phyloP scores from a whole-genome alignment of 2,797 vertebrate genomes.

The Emydoidea blandingii region DNA sequence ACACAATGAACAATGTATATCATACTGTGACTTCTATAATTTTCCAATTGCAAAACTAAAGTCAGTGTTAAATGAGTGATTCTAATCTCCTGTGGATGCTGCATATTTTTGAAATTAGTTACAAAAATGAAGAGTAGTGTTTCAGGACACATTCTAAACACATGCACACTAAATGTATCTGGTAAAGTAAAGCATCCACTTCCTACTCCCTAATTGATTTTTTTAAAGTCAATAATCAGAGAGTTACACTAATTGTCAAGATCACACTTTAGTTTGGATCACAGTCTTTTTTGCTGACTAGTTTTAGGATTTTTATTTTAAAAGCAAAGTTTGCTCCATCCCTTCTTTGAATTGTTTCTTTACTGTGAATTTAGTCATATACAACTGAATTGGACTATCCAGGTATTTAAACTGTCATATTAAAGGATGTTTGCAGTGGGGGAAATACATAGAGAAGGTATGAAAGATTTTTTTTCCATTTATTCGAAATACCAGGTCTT shows the following conservation, averaged over 20 bases:
- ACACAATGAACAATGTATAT: neutral
- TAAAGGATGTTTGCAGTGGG: neutral
- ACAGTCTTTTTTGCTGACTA: neutral
- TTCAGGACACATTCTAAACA: conserved; percentile 14
- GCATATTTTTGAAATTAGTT: conserved; percentile 39
- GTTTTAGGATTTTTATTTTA: neutral
- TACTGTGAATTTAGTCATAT: neutral
- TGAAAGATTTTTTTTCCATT: neutral
- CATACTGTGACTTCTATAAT: conserved; percentile 41
- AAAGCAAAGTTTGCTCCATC: neutral
- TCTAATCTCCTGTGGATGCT: neutral
- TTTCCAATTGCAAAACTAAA: conserved; percentile 42
- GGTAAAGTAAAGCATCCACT: neutral
- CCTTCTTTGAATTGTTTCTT: neutral
- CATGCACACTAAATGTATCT: neutral
- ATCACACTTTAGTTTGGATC: neutral
- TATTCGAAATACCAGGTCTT: neutral
- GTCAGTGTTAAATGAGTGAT: conserved; percentile 14
- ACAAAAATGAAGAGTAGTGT: conserved; percentile 29
- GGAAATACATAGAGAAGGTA: neutral
- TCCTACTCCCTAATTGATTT: neutral
- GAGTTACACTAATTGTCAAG: neutral
- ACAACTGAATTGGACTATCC: neutral
- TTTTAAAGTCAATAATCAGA: neutral
- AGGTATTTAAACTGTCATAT: neutral